phyloP scores from a whole-genome alignment of 1,140 invertebrate genomes.

The Drosophila kohkoa region DNA sequence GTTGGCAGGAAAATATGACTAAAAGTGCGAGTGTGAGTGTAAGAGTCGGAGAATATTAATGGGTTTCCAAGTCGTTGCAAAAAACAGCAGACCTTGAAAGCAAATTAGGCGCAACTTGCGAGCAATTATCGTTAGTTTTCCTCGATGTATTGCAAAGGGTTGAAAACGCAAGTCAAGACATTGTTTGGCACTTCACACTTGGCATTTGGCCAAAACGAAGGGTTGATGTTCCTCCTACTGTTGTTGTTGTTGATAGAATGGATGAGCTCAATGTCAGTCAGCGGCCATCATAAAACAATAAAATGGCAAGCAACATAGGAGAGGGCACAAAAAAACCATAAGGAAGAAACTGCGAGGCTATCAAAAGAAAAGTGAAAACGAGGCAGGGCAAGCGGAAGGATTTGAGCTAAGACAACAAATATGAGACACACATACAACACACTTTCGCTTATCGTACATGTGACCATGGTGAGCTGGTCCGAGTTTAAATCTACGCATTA shows the following conservation, averaged over 20 bases:
- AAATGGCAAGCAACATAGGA: conserved; percentile 51
- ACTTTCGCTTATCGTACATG: not conserved
- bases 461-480: conserved; percentile 30
- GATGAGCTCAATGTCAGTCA: conserved; percentile 61
- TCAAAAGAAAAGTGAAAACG: conserved; percentile 52
- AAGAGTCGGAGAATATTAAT: conserved; percentile 46
- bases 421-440: not conserved
- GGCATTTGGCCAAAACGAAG: conserved; percentile 11
- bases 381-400: conserved; percentile 4
- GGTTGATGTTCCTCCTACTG: conserved; percentile 4
- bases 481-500: conserved; percentile 65
- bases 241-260: conserved; percentile 24
- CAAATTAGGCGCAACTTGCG: conserved; percentile 78
- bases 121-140: conserved; percentile 79
- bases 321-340: conserved; percentile 60
- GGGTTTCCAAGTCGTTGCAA: conserved; percentile 65
- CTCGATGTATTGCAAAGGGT: conserved; percentile 61
- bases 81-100: conserved; percentile 74
- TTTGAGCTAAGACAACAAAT: conserved; percentile 20
- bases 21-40: not conserved
- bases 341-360: conserved; percentile 9
- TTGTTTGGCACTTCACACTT: conserved; percentile 1
- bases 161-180: conserved; percentile 31
- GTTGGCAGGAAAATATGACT: conserved; percentile 60
- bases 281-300: conserved; percentile 62